Conservation (phyloP, 2,888 invertebrate genomes). For the Lepidocyrtoides sp. region DNA sequence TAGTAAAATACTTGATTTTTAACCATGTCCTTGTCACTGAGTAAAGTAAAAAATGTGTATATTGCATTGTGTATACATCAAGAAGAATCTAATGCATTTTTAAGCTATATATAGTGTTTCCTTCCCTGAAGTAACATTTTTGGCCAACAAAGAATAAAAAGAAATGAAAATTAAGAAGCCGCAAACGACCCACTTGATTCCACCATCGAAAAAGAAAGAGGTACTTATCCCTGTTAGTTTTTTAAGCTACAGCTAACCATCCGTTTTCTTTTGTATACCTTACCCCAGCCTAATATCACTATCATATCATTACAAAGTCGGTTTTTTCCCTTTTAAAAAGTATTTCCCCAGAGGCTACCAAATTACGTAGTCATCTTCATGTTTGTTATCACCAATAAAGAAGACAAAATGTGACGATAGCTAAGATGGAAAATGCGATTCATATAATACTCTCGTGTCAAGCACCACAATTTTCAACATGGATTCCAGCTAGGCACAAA, state of each 20-base stretch:
- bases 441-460: slow-evolving; percentile 22
- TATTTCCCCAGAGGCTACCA: slow-evolving; percentile 62
- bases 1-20: slow-evolving; percentile 64
- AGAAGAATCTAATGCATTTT: slow-evolving; percentile 40
- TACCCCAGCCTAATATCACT: slow-evolving; percentile 1
- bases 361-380: slow-evolving; percentile 15
- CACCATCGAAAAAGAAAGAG: neutral
- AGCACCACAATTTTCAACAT: neutral
- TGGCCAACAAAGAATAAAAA: slow-evolving; percentile 17
- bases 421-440: slow-evolving; percentile 14
- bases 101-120: slow-evolving; percentile 43
- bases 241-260: slow-evolving; percentile 29
- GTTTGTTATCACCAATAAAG: slow-evolving; percentile 49
- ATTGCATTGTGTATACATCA: neutral
- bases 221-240: slow-evolving; percentile 53
- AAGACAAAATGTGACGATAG: slow-evolving; percentile 50
- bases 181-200: slow-evolving; percentile 72
- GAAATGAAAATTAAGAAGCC: slow-evolving; percentile 64
- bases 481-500: neutral
- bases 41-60: slow-evolving; percentile 13
- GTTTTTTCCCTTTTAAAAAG: slow-evolving; percentile 5
- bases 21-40: slow-evolving; percentile 14
- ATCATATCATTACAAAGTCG: neutral
- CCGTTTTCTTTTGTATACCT: slow-evolving; percentile 21
- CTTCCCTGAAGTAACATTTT: slow-evolving; percentile 30